Conservation (phyloP, 64 coral and sea anemone species). For the Pocillopora verrucosa region DNA sequence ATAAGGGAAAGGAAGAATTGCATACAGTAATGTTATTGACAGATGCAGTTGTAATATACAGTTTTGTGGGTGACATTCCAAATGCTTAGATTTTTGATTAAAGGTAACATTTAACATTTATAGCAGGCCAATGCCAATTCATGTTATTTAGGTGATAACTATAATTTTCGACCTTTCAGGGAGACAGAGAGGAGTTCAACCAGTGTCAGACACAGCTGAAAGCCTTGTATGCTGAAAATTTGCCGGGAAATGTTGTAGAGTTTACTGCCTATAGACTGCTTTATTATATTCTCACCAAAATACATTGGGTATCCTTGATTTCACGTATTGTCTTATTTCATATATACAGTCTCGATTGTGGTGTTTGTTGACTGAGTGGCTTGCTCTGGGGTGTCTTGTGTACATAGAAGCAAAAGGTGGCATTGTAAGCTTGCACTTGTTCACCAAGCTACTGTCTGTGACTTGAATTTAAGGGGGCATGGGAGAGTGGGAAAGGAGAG, state of each 20-base stretch:
- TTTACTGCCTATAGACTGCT: constrained; percentile 93
- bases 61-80: too few species aligned
- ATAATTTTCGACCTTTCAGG: constrained; percentile 48
- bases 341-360: neutral
- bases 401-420: too few species aligned
- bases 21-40: too few species aligned
- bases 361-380: neutral
- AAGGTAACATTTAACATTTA: too few species aligned
- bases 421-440: too few species aligned
- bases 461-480: too few species aligned
- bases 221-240: constrained; percentile 80
- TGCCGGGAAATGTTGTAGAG: constrained; percentile 77
- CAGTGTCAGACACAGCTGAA: constrained; percentile 98
- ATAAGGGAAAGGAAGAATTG: too few species aligned
- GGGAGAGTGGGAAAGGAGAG: too few species aligned
- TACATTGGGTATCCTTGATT: constrained; percentile 94
- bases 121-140: too few species aligned
- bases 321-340: neutral
- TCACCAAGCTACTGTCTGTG: too few species aligned
- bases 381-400: neutral
- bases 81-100: too few species aligned
- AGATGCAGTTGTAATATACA: too few species aligned
- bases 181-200: constrained; percentile 99
- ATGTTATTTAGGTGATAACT: neutral
- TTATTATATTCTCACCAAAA: constrained; percentile 89